phyloP scores from a whole-genome alignment of 2,113 vertebrate genomes.

The Pedetes capensis region DNA sequence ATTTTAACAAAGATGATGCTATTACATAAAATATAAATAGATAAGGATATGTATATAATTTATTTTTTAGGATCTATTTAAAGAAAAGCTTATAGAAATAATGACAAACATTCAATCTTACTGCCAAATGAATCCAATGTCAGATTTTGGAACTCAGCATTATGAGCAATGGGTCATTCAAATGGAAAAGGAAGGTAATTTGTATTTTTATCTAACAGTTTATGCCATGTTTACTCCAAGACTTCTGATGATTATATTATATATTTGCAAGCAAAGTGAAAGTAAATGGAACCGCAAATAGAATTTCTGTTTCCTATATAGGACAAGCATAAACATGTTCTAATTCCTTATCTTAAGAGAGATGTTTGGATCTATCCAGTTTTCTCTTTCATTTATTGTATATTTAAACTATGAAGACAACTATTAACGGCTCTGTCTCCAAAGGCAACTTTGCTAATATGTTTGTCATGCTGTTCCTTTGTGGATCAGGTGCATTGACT shows the following conservation, averaged over 20 bases:
- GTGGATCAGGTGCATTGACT: not conserved
- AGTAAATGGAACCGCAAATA: not conserved
- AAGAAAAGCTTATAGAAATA: constrained; percentile 89
- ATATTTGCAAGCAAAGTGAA: not conserved
- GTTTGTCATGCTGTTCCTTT: not conserved
- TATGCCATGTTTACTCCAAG: not conserved
- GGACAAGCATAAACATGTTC: not conserved
- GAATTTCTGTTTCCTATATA: constrained; percentile 16
- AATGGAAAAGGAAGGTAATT: constrained; percentile 89
- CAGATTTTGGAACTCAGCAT: constrained; percentile 91
- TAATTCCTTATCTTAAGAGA: too few relatives aligned
- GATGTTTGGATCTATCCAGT: too few relatives aligned
- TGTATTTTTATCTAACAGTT: constrained; percentile 13
- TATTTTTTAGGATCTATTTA: constrained; percentile 94
- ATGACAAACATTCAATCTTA: constrained; percentile 92
- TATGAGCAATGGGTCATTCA: constrained; percentile 96
- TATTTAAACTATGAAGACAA: constrained; percentile 42
- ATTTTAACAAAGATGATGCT: constrained; percentile 29
- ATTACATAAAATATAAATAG: constrained; percentile 1
- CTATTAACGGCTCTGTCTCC: constrained; percentile 14
- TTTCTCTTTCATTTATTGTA: constrained; percentile 23
- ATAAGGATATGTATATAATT: constrained; percentile 47
- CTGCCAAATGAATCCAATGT: constrained; percentile 84
- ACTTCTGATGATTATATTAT: not conserved
- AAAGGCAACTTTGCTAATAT: not conserved